Base-by-base conservation (phyloP, 2,797 vertebrate genomes). In the Octomys mimax region DNA sequence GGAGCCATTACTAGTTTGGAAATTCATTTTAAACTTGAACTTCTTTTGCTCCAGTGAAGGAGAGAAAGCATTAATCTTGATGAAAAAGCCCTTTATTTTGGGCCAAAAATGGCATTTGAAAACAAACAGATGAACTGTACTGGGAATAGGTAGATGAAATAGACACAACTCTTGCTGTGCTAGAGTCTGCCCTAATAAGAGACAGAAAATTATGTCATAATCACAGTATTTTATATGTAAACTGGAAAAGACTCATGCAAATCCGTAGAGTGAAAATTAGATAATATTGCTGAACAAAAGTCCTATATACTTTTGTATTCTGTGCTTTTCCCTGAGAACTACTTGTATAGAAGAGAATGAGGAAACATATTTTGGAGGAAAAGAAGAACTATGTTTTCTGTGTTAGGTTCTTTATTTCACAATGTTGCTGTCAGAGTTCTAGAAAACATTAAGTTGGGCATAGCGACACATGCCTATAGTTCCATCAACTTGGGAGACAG, bases 1-100 rank as follows among this genome's bases (percentile, higher is more conserved):
- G 92, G 79, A 91, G 52, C 64, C 81, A 87, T 89, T 95, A 64
- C 89, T 96, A 94, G 26, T 96, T 92, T 81, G 94, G 91, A 91
- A 94, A 93, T 85, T 88, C 54, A 54, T 88, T 95, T 19, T 42
- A 71, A 95, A 28, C 9, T 49, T 90, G 46, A 95, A 81, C 31
- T 91, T 90, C 18, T 33, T 92, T 91, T 22, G 28, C 28, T 11
- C 18, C 82, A 62, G 62, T 13, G 6, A 83, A 83, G 18, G 61
- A 6, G 13, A 78, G 18, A 28, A 84, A 95, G 8, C 21, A 54
- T 92, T 82, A 84, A 21, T 92, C 36, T 90, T 92, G 36, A 91
- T 39, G 83, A 46, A 85, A 92, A 75, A 59, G 6, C 11, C 12
- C 59, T 71, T 16, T 80, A 33, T 79, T 92, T 89, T 80, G 79